phyloP scores from a whole-genome alignment of 2,888 invertebrate species.

The Colletes collaris region DNA sequence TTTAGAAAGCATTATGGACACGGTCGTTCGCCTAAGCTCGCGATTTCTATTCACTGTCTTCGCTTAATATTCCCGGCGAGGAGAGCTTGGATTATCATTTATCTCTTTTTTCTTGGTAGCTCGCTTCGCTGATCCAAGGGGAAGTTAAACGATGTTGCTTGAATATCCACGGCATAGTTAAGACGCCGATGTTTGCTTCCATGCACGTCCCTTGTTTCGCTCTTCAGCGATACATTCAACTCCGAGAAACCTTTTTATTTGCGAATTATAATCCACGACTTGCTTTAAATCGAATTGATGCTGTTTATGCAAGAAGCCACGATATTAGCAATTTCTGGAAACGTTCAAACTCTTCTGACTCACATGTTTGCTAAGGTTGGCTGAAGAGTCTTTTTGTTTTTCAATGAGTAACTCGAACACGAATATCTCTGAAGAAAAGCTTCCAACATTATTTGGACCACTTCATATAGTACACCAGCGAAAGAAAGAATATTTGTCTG shows the following conservation, averaged over 20 bases:
- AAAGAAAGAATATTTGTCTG: no score
- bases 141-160: constrained; percentile 11
- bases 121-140: constrained; percentile 8
- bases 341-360: no score
- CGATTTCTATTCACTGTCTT: constrained; percentile 30
- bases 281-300: not conserved
- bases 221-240: constrained; percentile 12
- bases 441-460: no score
- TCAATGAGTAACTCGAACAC: no score
- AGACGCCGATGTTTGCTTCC: constrained; percentile 25
- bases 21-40: constrained; percentile 19
- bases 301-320: no score
- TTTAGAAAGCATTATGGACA: constrained; percentile 45
- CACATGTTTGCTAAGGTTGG: no score
- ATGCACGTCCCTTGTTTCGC: constrained; percentile 17
- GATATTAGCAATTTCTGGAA: not conserved
- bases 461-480: no score
- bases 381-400: no score
- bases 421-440: no score
- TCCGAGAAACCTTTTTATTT: not conserved
- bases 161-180: constrained; percentile 29
- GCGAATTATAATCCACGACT: not conserved
- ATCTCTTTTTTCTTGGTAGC: constrained; percentile 1
- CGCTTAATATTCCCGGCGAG: constrained; percentile 34
- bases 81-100: constrained; percentile 33